These are phyloP conservation scores for Aleadryas rufinucha DNA, from an alignment of 2,113 vertebrate genomes.

Conservation along the genomic window DNA sequence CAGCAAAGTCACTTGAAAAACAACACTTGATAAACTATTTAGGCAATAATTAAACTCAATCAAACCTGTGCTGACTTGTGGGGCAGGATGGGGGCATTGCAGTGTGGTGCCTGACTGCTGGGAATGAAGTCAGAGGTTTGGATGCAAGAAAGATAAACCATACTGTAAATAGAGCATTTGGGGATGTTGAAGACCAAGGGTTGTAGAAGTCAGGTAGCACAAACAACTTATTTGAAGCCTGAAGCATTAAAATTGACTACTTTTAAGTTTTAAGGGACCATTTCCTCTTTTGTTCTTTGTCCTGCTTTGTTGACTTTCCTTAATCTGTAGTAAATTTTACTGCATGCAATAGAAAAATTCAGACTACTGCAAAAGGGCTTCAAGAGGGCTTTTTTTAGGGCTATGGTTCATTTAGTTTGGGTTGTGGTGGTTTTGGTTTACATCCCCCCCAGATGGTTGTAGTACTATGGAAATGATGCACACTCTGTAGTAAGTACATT, in stretches of 20 bases:
- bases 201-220: not conserved
- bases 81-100: fast-evolving
- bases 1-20: not conserved
- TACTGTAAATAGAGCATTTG: not conserved
- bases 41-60: not conserved
- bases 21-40: not conserved
- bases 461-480: not conserved
- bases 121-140: not conserved
- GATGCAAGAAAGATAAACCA: not conserved
- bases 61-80: not conserved
- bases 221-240: not conserved
- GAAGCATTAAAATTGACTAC: not conserved
- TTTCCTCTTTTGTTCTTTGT: not conserved
- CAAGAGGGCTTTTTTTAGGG: not conserved
- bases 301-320: not conserved
- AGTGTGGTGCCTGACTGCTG: not conserved
- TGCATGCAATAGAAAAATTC: not conserved
- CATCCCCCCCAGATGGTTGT: not conserved
- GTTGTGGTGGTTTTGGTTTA: not conserved
- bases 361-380: not conserved
- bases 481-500: not conserved
- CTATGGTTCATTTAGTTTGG: not conserved
- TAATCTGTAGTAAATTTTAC: not conserved
- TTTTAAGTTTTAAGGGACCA: not conserved
- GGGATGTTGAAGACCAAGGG: not conserved